Evolutionary conservation across 2,888 invertebrate genomes (phyloP).

Genomic region (Pheosia gnoma): DNA sequence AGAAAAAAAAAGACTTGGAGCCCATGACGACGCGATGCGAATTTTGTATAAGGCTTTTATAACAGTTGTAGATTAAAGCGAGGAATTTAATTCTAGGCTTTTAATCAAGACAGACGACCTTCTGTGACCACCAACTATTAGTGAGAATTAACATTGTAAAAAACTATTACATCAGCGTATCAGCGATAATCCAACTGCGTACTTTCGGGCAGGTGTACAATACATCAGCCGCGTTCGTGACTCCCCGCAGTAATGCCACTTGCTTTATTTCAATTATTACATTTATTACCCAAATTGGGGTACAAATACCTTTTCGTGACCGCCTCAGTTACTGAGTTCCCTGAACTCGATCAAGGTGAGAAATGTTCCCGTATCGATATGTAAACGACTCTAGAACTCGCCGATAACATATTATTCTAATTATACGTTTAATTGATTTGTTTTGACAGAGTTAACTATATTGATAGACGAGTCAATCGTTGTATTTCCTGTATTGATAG

Average conservation of each 20-base stretch:
- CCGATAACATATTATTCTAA: constrained; percentile 37
- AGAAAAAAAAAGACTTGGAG: too few species aligned
- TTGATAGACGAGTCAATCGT: not conserved
- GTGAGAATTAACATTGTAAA: not conserved
- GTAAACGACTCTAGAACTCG: constrained; percentile 37
- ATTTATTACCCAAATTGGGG: constrained; percentile 58
- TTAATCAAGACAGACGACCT: too few species aligned
- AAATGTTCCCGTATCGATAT: constrained; percentile 35
- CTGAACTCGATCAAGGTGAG: constrained; percentile 34
- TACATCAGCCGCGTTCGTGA: constrained; percentile 60
- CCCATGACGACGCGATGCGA: too few species aligned
- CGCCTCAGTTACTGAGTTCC: constrained; percentile 31
- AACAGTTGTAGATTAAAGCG: too few species aligned
- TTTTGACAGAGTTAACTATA: constrained; percentile 13
- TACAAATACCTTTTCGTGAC: constrained; percentile 52
- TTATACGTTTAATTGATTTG: constrained; percentile 27
- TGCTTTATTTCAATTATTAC: constrained; percentile 69
- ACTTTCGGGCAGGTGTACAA: constrained; percentile 22
- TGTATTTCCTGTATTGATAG: constrained; percentile 1
- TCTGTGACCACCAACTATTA: too few species aligned
- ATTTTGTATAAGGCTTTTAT: too few species aligned
- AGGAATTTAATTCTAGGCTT: too few species aligned
- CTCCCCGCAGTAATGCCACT: constrained; percentile 56
- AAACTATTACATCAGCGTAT: not conserved
- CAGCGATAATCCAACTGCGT: constrained; percentile 1